A percentile compares a stretch with the other conserved stretches of the same genome.
These are phyloP conservation scores for Chaunax sp. DNA, from an alignment of 2,797 vertebrate species.

Conservation along the genomic window DNA sequence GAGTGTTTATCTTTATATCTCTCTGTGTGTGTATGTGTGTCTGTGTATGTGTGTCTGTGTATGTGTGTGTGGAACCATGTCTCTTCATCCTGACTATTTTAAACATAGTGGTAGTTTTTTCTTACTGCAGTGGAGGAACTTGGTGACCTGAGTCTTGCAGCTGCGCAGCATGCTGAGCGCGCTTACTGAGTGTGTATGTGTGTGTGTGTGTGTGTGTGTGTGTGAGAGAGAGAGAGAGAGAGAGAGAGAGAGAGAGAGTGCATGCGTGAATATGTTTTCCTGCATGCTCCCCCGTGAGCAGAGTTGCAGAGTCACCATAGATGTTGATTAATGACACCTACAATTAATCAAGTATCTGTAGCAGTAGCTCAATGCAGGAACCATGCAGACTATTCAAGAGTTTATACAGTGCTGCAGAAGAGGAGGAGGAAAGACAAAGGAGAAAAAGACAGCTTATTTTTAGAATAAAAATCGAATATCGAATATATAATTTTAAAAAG, in stretches of 20 bases:
- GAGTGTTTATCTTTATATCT: slow-evolving; percentile 11
- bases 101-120: slow-evolving; percentile 47
- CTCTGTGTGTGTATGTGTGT: not conserved
- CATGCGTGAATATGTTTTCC: slow-evolving; percentile 13
- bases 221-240: not conserved
- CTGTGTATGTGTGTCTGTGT: not conserved
- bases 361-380: slow-evolving; percentile 56
- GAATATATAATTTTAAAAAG: too few relatives aligned
- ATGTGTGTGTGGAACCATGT: not conserved
- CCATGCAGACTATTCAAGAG: slow-evolving; percentile 47
- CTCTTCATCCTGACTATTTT: slow-evolving; percentile 38
- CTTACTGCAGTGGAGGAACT: slow-evolving; percentile 71
- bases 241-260: slow-evolving; percentile 7
- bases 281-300: slow-evolving; percentile 65
- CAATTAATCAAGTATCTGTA: slow-evolving; percentile 78
- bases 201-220: slow-evolving; percentile 24
- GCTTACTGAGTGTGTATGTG: slow-evolving; percentile 21
- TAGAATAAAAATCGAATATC: too few relatives aligned
- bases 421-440: slow-evolving; percentile 2
- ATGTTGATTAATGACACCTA: slow-evolving; percentile 78
- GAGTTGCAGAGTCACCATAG: slow-evolving; percentile 73
- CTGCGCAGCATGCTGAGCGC: slow-evolving; percentile 34
- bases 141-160: slow-evolving; percentile 66
- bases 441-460: not conserved
- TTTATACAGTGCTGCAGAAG: slow-evolving; percentile 44